phyloP scores from a whole-genome alignment of 2,113 vertebrate genomes.

The Amblyornis subalaris region DNA sequence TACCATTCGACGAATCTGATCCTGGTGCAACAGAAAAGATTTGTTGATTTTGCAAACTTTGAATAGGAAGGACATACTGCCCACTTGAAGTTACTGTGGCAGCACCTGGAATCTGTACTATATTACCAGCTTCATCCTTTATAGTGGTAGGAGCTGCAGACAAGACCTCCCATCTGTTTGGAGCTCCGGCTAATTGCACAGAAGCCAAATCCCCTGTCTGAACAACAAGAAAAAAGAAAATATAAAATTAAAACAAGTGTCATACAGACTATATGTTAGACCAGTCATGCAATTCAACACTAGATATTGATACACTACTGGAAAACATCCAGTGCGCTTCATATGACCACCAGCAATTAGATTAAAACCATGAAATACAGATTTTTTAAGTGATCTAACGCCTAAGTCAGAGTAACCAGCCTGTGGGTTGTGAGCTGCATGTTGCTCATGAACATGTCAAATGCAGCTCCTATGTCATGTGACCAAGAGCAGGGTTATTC shows the following conservation, averaged over 20 bases:
- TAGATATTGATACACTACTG: background rate
- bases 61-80: conserved; percentile 97
- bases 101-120: conserved; percentile 92
- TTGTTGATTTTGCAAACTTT: conserved; percentile 95
- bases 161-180: conserved; percentile 94
- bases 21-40: conserved; percentile 94
- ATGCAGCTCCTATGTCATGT: background rate
- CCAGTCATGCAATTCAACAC: conserved; percentile 22
- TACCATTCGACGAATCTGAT: conserved; percentile 88
- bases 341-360: background rate
- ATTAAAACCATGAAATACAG: background rate
- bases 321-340: background rate
- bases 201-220: conserved; percentile 89
- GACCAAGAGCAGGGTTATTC: conserved; percentile 34
- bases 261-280: background rate
- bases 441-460: background rate
- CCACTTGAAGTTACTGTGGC: conserved; percentile 92
- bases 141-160: conserved; percentile 82
- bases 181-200: conserved; percentile 86
- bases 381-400: background rate
- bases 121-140: conserved; percentile 92
- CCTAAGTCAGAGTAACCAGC: background rate
- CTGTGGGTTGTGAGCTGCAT: background rate
- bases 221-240: conserved; percentile 65
- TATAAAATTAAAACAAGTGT: conserved; percentile 39